These are phyloP conservation scores for Caloenas nicobarica DNA, from an alignment of 2,113 vertebrate species.

Conservation along the genomic window DNA sequence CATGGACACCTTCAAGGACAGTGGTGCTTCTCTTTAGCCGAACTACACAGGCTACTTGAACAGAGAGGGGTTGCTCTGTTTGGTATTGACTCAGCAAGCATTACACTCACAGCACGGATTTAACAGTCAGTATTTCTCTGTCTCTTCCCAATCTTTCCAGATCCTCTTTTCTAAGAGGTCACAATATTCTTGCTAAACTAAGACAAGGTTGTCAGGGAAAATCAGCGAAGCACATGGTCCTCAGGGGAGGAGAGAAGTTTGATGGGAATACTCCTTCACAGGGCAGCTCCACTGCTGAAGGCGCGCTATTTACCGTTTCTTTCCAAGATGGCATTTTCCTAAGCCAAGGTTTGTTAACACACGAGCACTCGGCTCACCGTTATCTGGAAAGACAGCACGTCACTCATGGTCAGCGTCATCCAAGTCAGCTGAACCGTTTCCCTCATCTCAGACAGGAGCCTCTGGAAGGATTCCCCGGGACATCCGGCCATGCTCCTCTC, in stretches of 20 bases:
- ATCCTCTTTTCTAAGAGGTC: neutral
- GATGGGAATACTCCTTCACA: neutral
- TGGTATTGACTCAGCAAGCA: neutral
- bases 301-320: neutral
- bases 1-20: neutral
- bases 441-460: neutral
- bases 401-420: constrained; percentile 44
- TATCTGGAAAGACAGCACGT: constrained; percentile 50
- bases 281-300: neutral
- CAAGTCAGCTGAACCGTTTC: constrained; percentile 15
- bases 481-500: neutral
- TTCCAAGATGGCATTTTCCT: neutral
- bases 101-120: neutral
- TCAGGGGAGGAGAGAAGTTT: neutral
- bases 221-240: neutral
- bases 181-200: neutral
- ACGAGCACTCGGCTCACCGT: neutral
- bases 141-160: neutral
- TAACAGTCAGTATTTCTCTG: neutral
- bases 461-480: neutral
- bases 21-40: neutral
- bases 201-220: neutral
- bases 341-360: neutral
- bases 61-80: neutral
- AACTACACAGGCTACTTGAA: neutral